Evolutionary conservation across 2,113 vertebrate species (phyloP).

Genomic region (Hirundichthys speculiger): DNA sequence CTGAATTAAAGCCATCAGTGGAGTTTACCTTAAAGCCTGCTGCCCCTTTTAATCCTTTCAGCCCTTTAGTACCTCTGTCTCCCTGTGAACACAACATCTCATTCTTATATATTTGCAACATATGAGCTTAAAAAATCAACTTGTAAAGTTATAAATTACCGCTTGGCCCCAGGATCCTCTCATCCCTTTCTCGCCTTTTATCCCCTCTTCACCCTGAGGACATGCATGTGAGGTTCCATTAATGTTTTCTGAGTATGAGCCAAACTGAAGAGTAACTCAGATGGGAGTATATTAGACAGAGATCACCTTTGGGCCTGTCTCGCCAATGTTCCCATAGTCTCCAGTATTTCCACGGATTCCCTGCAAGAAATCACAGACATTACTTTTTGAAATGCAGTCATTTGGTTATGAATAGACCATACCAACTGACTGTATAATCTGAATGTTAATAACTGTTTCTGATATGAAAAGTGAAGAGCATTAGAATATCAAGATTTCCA

Average conservation of each 20-base stretch:
- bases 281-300: background rate
- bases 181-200: slow-evolving; percentile 80
- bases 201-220: slow-evolving; percentile 71
- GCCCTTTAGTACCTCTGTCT: slow-evolving; percentile 78
- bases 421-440: background rate
- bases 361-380: slow-evolving; percentile 37
- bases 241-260: slow-evolving; percentile 16
- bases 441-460: background rate
- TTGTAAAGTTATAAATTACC: slow-evolving; percentile 63
- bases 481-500: no score
- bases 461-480: background rate
- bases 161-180: slow-evolving; percentile 70
- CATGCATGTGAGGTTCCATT: slow-evolving; percentile 36
- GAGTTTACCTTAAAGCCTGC: slow-evolving; percentile 79
- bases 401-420: slow-evolving; percentile 5
- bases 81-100: slow-evolving; percentile 67
- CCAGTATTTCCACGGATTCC: slow-evolving; percentile 68
- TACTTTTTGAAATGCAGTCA: background rate
- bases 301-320: slow-evolving; percentile 73
- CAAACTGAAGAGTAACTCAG: slow-evolving; percentile 8
- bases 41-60: slow-evolving; percentile 82
- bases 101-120: slow-evolving; percentile 23
- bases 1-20: background rate
- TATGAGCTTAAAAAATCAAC: slow-evolving; percentile 8
- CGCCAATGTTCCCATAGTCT: slow-evolving; percentile 70